Percentiles rank a stretch among this genome's conserved stretches.
Evolutionary conservation across 2,113 vertebrate genomes (phyloP).

Genomic region (Campylomormyrus numenius): DNA sequence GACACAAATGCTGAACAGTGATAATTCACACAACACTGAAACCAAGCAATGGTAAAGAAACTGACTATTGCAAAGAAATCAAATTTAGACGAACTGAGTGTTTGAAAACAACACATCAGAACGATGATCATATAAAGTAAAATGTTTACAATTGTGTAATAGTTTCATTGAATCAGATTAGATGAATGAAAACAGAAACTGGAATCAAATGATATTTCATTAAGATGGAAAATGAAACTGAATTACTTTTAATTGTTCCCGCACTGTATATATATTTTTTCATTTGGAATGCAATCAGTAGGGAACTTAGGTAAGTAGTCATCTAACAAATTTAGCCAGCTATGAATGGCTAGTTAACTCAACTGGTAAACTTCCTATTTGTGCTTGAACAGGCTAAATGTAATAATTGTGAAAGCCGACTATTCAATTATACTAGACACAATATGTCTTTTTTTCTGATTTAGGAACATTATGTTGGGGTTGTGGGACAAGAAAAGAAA

Average conservation of each 20-base stretch:
- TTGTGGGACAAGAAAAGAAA: not conserved
- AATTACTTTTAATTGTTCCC: not conserved
- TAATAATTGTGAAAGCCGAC: not conserved
- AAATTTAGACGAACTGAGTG: not conserved
- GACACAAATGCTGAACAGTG: not conserved
- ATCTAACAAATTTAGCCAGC: no score
- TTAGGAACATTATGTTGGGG: not conserved
- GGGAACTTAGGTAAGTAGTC: no score
- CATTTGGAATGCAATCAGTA: no score
- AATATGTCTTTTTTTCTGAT: not conserved
- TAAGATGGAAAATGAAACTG: not conserved
- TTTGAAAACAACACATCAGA: not conserved
- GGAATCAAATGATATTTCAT: not conserved
- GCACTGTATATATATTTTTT: not conserved
- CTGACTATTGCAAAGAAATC: not conserved
- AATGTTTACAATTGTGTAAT: not conserved
- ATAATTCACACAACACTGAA: not conserved
- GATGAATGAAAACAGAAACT: not conserved
- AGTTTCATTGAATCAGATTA: not conserved
- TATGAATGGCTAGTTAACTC: no score
- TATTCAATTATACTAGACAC: not conserved
- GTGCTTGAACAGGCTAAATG: not conserved
- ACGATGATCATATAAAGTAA: not conserved
- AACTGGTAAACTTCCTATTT: not conserved
- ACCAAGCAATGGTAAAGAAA: not conserved